phyloP scores from a whole-genome alignment of 1,140 invertebrate species.

The Drosophila elegans region DNA sequence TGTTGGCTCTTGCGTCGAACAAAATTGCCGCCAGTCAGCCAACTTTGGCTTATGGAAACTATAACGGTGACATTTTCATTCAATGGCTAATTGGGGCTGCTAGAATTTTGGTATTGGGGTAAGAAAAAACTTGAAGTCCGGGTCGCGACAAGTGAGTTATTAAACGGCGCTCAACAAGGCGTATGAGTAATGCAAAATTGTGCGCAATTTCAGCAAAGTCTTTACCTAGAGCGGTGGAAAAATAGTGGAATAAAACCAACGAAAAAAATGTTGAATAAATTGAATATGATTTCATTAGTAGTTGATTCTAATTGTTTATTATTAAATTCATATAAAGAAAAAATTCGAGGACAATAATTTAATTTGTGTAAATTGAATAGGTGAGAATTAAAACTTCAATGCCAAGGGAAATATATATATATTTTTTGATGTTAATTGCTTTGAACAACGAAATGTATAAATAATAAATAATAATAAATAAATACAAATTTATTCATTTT shows the following conservation, averaged over 20 bases:
- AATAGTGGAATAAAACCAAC: background rate
- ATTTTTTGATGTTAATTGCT: background rate
- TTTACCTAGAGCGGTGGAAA: background rate
- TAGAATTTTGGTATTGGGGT: conserved; percentile 7
- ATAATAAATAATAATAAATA: background rate
- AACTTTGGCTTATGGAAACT: conserved; percentile 70
- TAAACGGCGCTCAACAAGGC: conserved; percentile 41
- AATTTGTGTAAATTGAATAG: too few species aligned
- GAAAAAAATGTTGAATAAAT: background rate
- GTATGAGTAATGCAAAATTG: conserved; percentile 38
- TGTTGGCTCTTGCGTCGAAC: conserved; percentile 43
- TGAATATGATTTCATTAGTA: background rate
- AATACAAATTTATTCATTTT: too few species aligned
- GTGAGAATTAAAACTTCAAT: background rate
- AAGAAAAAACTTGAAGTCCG: background rate
- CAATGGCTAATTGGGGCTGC: conserved; percentile 66
- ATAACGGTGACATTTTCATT: conserved; percentile 79
- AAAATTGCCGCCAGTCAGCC: conserved; percentile 68
- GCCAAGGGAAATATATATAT: background rate
- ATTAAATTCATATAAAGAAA: background rate
- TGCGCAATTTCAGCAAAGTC: background rate
- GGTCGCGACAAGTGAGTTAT: conserved; percentile 48
- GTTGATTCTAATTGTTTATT: background rate
- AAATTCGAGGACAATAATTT: too few species aligned
- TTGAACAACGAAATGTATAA: background rate